Percentiles rank a stretch among this genome's conserved stretches.
Evolutionary conservation across 2,888 invertebrate genomes (phyloP).

Genomic region (Cephus rjabovi): DNA sequence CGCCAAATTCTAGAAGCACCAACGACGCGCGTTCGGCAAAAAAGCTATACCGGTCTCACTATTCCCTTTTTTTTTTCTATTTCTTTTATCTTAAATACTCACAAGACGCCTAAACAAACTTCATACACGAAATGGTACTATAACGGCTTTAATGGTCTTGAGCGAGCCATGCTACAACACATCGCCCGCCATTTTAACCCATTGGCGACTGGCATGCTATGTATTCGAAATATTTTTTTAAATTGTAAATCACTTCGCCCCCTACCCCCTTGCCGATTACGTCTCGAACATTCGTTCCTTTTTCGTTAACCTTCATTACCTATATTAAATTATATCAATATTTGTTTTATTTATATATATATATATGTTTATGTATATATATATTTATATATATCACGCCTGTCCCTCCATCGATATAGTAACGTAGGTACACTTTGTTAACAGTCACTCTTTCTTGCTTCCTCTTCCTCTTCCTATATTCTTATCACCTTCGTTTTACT

Average conservation of each 20-base stretch:
- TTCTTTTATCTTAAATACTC: constrained; percentile 16
- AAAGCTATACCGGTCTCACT: neutral
- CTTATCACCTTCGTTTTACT: constrained; percentile 27
- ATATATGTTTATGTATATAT: constrained; percentile 34
- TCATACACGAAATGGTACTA: constrained; percentile 28
- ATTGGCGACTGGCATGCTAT: constrained; percentile 8
- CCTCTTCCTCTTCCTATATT: constrained; percentile 17
- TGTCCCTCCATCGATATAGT: constrained; percentile 57
- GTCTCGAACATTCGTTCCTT: constrained; percentile 12
- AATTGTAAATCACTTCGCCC: neutral
- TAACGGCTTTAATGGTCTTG: constrained; percentile 23
- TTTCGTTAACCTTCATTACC: constrained; percentile 38
- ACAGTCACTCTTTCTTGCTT: constrained; percentile 45
- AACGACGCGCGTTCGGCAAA: constrained; percentile 37
- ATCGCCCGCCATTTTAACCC: constrained; percentile 40
- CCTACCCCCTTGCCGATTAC: constrained; percentile 23
- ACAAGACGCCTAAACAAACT: constrained; percentile 18
- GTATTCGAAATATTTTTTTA: neutral
- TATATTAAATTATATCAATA: constrained; percentile 64
- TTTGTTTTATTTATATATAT: constrained; percentile 41
- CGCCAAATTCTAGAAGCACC: constrained; percentile 17
- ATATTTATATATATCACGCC: constrained; percentile 62
- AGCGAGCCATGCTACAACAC: constrained; percentile 54
- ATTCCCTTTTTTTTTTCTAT: neutral
- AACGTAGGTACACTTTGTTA: constrained; percentile 62